Evolutionary conservation across 2,113 vertebrate genomes (phyloP).

Genomic region (Cinclus cinclus): DNA sequence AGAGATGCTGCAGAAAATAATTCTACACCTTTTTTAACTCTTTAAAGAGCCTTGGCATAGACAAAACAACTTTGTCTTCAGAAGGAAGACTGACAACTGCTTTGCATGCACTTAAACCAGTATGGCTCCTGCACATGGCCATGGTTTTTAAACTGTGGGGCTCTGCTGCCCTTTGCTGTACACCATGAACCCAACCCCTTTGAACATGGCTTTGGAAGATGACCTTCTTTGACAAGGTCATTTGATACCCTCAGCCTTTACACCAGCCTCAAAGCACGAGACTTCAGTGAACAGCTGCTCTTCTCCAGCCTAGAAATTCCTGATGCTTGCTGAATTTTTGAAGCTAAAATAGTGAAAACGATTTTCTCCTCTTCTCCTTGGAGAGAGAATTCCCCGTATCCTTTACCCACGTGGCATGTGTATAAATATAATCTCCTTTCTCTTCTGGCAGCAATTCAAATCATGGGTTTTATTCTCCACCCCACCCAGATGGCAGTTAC

Average conservation of each 20-base stretch:
- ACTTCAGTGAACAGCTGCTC: not conserved
- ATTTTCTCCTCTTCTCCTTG: conserved; percentile 48
- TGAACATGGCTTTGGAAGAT: not conserved
- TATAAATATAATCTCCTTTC: conserved; percentile 58
- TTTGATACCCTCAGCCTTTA: not conserved
- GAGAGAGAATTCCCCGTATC: conserved; percentile 50
- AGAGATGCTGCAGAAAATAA: not conserved
- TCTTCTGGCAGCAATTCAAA: conserved; percentile 57
- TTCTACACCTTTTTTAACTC: not conserved
- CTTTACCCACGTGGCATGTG: conserved; percentile 37
- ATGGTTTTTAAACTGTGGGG: not conserved
- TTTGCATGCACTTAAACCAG: not conserved
- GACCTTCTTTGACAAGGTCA: not conserved
- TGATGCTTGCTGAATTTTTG: conserved; percentile 14
- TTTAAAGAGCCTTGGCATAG: not conserved
- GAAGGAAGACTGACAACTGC: not conserved
- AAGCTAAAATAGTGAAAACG: conserved; percentile 2
- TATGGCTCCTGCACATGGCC: not conserved
- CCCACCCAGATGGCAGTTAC: conserved; percentile 63
- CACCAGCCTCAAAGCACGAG: not conserved
- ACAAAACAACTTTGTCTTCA: not conserved
- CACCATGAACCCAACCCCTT: not conserved
- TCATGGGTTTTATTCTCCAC: conserved; percentile 62
- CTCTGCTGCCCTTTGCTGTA: not conserved
- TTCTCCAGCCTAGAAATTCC: conserved; percentile 6